Evolutionary conservation across 2,888 invertebrate species (phyloP), one percentile per base, ranked within the genome.

Genomic region (Homarus gammarus): DNA sequence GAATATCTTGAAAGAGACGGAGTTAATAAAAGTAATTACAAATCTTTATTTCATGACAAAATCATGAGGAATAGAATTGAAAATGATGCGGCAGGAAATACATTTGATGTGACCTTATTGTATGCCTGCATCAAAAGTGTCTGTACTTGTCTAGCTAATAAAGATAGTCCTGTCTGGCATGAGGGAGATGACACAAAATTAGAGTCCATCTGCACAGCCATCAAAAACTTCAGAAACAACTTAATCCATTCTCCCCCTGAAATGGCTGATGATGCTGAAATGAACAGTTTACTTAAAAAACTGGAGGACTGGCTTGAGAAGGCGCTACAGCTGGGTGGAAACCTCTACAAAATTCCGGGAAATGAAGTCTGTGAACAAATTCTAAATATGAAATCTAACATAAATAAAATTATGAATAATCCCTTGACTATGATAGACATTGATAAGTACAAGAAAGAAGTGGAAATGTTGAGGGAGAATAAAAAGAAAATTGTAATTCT

Each of bases 101-200:
- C 12, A 5, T 87, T 73, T 82, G 87, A 87, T 77, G 49, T 87
- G 12, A 49, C n/a, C 36, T 61, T 87, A n/a, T 51, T 87, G 6
- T 75, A 40, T 44, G 75, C 44, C n/a, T 82, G 82, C 10, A 87
- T 87, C 12, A n/a, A 49, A 44, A 56, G 10, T n/a, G 73, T n/a
- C 31, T 87, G 87, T 75, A 40, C 51, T 1, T 27, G 68, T 18
- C 40, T 87, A 44, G 87, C 87, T 51, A 12, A n/a, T n/a, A 15
- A 33, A n/a, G 15, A 10, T 36, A 22, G 18, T 27, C 44, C 44
- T 0, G 61, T 12, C 0, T 75, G 82, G 77, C 6, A 15, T 5
- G 49, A 5, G n/a, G 51, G 31, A 36, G 27, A 33, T 27, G 56
- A 79, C n/a, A 40, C 61, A 8, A 68, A 64, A 49, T 22, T 86